A percentile compares a stretch with the other conserved stretches of the same genome.
phyloP scores from a whole-genome alignment of 2,797 vertebrate species.

The Onychomys arenicola region DNA sequence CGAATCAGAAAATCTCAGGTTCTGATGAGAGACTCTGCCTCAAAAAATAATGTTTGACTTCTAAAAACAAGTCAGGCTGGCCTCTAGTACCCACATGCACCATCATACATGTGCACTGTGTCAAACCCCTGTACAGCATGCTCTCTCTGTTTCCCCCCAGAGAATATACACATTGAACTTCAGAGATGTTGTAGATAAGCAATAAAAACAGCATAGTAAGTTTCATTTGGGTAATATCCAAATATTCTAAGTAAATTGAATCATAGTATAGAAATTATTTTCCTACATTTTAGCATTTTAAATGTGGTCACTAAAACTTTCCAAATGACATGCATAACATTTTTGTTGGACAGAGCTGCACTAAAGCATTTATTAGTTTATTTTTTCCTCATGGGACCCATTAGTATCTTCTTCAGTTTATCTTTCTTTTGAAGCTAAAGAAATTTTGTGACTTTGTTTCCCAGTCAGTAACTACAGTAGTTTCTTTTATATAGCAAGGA shows the following conservation, averaged over 20 bases:
- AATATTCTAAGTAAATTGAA: background rate
- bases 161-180: background rate
- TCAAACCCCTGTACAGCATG: background rate
- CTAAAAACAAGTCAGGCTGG: background rate
- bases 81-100: background rate
- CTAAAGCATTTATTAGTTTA: background rate
- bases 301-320: background rate
- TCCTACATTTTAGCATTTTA: background rate
- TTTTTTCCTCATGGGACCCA: background rate
- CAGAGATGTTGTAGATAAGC: too few relatives aligned
- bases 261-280: background rate
- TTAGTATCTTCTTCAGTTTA: background rate
- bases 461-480: background rate
- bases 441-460: background rate
- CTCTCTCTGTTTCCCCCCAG: too few relatives aligned
- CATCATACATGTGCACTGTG: background rate
- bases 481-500: background rate
- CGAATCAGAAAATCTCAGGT: background rate
- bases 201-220: background rate
- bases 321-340: fast-evolving
- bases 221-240: background rate
- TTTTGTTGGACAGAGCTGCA: background rate
- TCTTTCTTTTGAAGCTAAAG: background rate
- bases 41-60: background rate
- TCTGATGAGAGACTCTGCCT: too few relatives aligned